Evolutionary conservation across 2,113 vertebrate genomes (phyloP).

Genomic region (Sylvietta virens): DNA sequence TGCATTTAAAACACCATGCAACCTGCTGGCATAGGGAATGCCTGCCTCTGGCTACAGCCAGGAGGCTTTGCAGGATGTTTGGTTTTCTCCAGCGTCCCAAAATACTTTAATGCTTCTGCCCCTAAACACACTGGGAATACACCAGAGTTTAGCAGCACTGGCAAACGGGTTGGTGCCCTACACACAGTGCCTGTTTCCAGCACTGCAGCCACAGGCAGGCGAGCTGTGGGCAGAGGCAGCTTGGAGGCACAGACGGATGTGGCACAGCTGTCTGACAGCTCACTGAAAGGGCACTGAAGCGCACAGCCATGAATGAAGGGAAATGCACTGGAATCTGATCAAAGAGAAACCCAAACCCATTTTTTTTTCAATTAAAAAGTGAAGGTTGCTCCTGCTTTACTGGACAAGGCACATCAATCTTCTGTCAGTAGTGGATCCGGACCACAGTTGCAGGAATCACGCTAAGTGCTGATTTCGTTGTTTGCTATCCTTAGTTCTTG

Average conservation of each 20-base stretch:
- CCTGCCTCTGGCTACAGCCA: neutral
- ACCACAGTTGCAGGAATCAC: neutral
- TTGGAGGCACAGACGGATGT: accelerated
- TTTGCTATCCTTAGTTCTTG: neutral
- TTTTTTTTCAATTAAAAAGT: neutral
- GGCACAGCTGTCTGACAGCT: accelerated
- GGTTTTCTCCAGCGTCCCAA: neutral
- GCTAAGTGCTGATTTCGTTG: accelerated
- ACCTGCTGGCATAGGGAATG: accelerated
- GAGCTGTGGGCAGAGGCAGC: neutral
- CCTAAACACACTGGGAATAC: accelerated
- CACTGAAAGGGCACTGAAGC: accelerated
- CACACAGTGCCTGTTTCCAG: neutral
- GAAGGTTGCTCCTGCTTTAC: neutral
- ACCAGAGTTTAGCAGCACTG: accelerated
- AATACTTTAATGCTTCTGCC: neutral
- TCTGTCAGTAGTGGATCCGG: accelerated
- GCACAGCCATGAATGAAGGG: neutral
- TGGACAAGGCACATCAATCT: neutral
- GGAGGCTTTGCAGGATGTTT: neutral
- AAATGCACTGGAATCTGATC: neutral
- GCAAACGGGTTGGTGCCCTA: neutral
- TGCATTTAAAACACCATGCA: neutral
- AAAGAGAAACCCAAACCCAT: neutral
- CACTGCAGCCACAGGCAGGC: accelerated